Conservation (phyloP, 64 coral and sea anemone species). For the Dendrophyllia cribrosa region DNA sequence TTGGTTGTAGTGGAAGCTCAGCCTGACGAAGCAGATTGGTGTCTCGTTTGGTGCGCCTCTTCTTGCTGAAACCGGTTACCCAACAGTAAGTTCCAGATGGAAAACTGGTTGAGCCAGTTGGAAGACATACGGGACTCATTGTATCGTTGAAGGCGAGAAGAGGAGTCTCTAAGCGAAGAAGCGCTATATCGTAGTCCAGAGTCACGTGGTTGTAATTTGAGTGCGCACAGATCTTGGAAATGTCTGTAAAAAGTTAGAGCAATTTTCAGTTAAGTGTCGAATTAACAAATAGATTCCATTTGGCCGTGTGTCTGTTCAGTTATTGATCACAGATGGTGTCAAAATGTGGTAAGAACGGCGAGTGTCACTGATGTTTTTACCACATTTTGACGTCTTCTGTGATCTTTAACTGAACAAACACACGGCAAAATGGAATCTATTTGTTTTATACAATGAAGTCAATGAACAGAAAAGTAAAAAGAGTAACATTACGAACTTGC, state of each 20-base stretch:
- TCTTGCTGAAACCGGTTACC: constrained; percentile 57
- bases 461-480: too few relatives aligned
- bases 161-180: constrained; percentile 53
- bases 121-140: constrained; percentile 59
- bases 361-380: too few relatives aligned
- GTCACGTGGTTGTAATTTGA: constrained; percentile 43
- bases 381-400: too few relatives aligned
- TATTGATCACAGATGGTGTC: too few relatives aligned
- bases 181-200: constrained; percentile 58
- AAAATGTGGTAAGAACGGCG: too few relatives aligned
- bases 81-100: constrained; percentile 31
- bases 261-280: too few relatives aligned
- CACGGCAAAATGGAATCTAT: too few relatives aligned
- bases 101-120: constrained; percentile 19
- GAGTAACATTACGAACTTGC: too few relatives aligned
- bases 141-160: constrained; percentile 53
- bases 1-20: constrained; percentile 50
- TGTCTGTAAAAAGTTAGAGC: constrained; percentile 23
- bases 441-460: too few relatives aligned
- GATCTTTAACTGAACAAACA: too few relatives aligned
- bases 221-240: constrained; percentile 62
- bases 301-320: too few relatives aligned
- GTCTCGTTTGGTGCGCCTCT: constrained; percentile 9
- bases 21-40: constrained; percentile 55
- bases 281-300: too few relatives aligned